A percentile compares a stretch with the other conserved stretches of the same genome.
Conservation (phyloP, 1,140 invertebrate species). For the Glomeris maerens region DNA sequence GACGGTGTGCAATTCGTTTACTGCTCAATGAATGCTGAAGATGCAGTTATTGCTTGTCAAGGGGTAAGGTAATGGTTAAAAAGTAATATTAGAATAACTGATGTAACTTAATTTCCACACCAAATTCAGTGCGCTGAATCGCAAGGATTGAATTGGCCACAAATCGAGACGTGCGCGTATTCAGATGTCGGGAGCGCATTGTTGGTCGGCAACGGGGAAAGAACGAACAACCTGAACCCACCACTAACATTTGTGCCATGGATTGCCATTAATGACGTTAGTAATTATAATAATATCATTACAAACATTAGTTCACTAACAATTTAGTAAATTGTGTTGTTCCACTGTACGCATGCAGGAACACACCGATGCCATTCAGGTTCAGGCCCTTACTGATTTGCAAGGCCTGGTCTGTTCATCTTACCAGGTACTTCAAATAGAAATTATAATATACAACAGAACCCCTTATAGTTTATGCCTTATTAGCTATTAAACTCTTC, state of each 20-base stretch:
- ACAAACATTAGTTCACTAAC: no score
- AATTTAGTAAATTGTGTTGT: no score
- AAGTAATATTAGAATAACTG: no score
- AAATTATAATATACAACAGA: no score
- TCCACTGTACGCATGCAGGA: no score
- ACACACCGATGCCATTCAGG: no score
- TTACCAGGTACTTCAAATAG: no score
- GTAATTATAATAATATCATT: no score
- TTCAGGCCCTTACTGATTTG: no score
- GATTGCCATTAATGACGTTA: constrained; percentile 7
- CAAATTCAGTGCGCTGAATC: constrained; percentile 3
- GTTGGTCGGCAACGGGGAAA: constrained; percentile 1
- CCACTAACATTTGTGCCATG: constrained; percentile 1
- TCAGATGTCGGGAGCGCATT: background rate
- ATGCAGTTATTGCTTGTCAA: background rate
- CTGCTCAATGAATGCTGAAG: background rate
- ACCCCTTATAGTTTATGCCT: no score
- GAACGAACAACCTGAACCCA: constrained; percentile 1
- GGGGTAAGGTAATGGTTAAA: background rate
- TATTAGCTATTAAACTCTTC: no score
- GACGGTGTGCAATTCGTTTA: background rate
- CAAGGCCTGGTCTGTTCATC: no score
- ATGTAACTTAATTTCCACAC: constrained; percentile 2
- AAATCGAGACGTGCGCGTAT: background rate
- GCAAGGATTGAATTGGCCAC: background rate